Evolutionary conservation across 92 coral and sea anemone species (phyloP), one percentile per base, ranked within the genome.

Genomic region (Isaurus tuberculatus): DNA sequence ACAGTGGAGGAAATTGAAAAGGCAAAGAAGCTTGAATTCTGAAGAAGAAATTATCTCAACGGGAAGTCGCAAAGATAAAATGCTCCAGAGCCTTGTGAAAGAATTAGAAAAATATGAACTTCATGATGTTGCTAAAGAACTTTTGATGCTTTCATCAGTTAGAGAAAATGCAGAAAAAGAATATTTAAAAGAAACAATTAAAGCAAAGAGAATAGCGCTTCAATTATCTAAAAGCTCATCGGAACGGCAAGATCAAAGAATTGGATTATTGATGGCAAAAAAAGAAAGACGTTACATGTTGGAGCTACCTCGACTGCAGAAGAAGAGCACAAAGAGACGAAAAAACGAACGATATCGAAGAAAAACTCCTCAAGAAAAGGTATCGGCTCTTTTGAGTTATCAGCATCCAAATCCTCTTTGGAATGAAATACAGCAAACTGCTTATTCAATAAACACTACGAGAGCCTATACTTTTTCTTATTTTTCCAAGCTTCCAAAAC

Each of bases 391-490:
- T 36, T 40, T 77, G 70, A 77, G 53, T 20, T 77, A 36, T 65
- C 69, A 77, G 51, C 70, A 77, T 49, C 69, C 57, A 58, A 67
- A 77, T 30, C 82, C 82, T 30, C 55, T 77, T 14, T 77, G 82
- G 82, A 23, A 16, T 29, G 70, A 77, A 34, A 77, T 77, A 58
- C 82, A 77, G 14, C 55, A 57, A 60, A 77, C 82, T 40, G 82
- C 82, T 22, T 58, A 33, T 1, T 57, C 91, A 31, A 85, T 81
- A 36, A 74, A 90, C 65, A 30, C 72, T 2, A 79, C 95, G 0
- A 89, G 95, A 42, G 78, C 98, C 6, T 91, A 63, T 27, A 91
- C 95, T 0, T 94, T 87, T 83, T 94, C 98, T 2, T 94, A 91
- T 28, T 85, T 94, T 22, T 91, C 95, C 20, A 80, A 81, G 60